Evolutionary conservation across 53 echinoderm and acorn worm genomes (phyloP), one percentile per base, ranked within the genome.

Genomic region (Patiria pectinifera): DNA sequence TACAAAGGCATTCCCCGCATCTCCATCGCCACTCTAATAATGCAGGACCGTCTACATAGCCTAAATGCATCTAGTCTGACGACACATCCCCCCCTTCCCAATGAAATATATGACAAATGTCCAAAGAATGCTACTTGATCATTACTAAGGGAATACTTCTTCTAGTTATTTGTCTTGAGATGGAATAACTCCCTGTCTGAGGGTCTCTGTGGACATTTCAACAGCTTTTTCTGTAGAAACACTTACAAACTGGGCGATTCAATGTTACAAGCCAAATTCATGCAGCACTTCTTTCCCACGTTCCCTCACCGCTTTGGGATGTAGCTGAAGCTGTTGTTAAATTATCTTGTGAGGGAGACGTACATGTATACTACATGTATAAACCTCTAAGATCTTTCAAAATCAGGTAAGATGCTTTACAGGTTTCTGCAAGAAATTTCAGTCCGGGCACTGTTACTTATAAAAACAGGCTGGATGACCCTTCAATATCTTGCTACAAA

Each of bases 21-120:
- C 83, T 85, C 85, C 45, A 85, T 83, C 85, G 45, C 63, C 85
- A 85, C 63, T 14, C 44, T 25, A 23, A 63, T 85, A 85, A 85
- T 85, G 85, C 63, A 16, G 59, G 1, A 59, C 6, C 48, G 62
- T 25, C 83, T 26, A 60, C 83, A 83, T 83, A 83, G 22, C 62
- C 83, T 60, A 60, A 61, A 83, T 83, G 25, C 21, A 18, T 69
- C 16, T 11, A 15, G 2, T 23, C 74, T 45, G 59, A 26, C 2
- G 6, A 18, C 69, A 19, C 62, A 16, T 10, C 63, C 62, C 35
- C 69, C 60, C 25, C 26, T 48, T 23, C 62, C 62, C 85, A 43
- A 63, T 16, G 60, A 12, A 12, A 18, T 18, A 66, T 66, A 66
- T 69, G 85, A 85, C 69, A 85, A 63, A 85, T 85, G 63, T 63